Evolutionary conservation across 2,797 vertebrate species (phyloP).

Genomic region (Acestrorhynchus altus): DNA sequence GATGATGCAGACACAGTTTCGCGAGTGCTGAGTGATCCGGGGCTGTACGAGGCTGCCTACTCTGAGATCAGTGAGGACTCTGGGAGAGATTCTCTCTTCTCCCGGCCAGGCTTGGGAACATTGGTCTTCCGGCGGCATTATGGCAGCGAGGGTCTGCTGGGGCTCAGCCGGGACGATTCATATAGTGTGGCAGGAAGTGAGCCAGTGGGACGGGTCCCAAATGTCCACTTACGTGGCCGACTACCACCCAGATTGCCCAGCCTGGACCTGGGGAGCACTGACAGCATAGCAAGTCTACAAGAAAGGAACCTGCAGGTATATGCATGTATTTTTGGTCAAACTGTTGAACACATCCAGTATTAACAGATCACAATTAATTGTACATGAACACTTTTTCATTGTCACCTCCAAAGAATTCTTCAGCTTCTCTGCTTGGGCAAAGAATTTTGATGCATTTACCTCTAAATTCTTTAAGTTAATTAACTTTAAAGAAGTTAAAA

Average conservation of each 20-base stretch:
- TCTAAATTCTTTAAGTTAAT: too few species aligned
- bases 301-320: conserved; percentile 74
- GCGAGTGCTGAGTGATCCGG: conserved; percentile 89
- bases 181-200: conserved; percentile 66
- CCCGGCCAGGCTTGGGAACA: conserved; percentile 90
- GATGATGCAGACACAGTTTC: conserved; percentile 78
- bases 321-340: neutral
- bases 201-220: conserved; percentile 63
- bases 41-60: conserved; percentile 81
- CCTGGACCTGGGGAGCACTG: conserved; percentile 86
- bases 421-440: too few species aligned
- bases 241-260: conserved; percentile 82
- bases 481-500: too few species aligned
- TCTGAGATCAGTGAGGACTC: conserved; percentile 93
- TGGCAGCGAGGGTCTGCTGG: conserved; percentile 80
- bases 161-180: conserved; percentile 73
- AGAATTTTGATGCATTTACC: too few species aligned
- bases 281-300: conserved; percentile 88
- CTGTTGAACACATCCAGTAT: too few species aligned
- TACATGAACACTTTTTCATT: too few species aligned
- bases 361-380: neutral
- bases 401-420: too few species aligned
- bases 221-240: conserved; percentile 75
- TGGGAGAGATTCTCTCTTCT: conserved; percentile 90
- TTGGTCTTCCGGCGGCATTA: conserved; percentile 95